A percentile compares a stretch with the other conserved stretches of the same genome.
These are phyloP conservation scores for Stenchaetothrips biformis DNA, from an alignment of 2,888 invertebrate genomes.

Conservation along the genomic window DNA sequence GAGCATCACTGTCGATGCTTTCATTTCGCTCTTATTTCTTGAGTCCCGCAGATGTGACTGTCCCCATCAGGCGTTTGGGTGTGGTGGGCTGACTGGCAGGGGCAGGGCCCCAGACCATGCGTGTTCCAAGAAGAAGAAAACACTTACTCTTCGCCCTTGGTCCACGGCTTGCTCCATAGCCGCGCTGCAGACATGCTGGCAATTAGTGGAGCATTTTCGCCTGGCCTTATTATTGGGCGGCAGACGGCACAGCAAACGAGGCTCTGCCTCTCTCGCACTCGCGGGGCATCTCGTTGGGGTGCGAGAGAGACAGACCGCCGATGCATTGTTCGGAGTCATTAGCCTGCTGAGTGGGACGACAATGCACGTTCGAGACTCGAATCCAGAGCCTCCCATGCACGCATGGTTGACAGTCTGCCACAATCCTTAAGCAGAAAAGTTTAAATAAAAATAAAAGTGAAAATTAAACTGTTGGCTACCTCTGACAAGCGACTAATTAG, in stretches of 20 bases:
- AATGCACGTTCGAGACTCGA: not conserved
- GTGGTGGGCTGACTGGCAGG: not conserved
- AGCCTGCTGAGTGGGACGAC: not conserved
- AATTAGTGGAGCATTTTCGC: constrained; percentile 1
- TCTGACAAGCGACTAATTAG: too few species aligned
- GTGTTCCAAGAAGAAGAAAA: not conserved
- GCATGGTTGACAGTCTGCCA: too few species aligned
- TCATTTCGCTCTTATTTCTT: not conserved
- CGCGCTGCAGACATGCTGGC: not conserved
- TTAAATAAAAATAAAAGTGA: too few species aligned
- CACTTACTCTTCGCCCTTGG: not conserved
- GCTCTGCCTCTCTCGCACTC: too few species aligned
- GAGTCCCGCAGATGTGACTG: not conserved
- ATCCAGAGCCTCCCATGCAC: too few species aligned
- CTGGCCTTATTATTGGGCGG: not conserved
- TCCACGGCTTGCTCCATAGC: not conserved
- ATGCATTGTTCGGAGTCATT: not conserved
- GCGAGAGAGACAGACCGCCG: not conserved
- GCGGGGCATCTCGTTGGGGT: not conserved
- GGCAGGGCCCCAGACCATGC: not conserved
- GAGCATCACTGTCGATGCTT: not conserved
- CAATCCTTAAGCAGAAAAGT: too few species aligned
- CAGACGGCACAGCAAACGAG: not conserved
- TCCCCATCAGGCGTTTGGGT: not conserved
- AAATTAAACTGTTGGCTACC: too few species aligned